phyloP scores from a whole-genome alignment of 2,888 invertebrate genomes.

The Xylota sylvarum region DNA sequence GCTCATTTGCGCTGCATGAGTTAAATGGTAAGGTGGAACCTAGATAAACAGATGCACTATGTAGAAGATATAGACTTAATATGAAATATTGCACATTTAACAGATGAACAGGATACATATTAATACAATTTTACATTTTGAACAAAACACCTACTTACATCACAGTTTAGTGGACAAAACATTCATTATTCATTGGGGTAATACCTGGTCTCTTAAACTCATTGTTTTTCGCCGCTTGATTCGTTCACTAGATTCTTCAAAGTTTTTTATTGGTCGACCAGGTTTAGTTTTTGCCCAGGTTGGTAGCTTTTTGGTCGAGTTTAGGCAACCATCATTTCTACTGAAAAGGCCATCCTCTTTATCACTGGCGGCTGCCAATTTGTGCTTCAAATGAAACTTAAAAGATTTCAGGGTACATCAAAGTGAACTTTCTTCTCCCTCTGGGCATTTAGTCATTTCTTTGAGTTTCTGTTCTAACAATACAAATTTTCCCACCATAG shows the following conservation, averaged over 20 bases:
- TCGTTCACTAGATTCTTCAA: too few species aligned
- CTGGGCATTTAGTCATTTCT: too few species aligned
- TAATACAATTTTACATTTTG: not conserved
- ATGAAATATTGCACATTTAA: not conserved
- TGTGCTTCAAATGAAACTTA: not conserved
- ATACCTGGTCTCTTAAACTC: too few species aligned
- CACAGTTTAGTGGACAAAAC: not conserved
- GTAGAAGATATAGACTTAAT: not conserved
- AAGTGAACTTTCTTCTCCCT: not conserved
- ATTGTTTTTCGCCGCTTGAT: too few species aligned
- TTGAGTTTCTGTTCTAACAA: not conserved
- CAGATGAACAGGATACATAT: not conserved
- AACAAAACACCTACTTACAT: not conserved
- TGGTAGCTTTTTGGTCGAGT: not conserved
- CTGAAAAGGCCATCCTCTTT: not conserved
- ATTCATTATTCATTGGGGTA: too few species aligned
- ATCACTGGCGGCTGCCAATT: not conserved
- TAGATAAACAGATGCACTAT: not conserved
- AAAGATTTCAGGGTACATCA: not conserved
- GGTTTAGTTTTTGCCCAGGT: too few species aligned
- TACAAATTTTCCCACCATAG: too few species aligned
- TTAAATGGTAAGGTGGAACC: conserved; percentile 3
- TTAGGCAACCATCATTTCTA: not conserved
- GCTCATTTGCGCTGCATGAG: not conserved
- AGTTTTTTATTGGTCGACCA: too few species aligned